Conservation (phyloP, 2,888 invertebrate genomes). For the Troilus luridus region DNA sequence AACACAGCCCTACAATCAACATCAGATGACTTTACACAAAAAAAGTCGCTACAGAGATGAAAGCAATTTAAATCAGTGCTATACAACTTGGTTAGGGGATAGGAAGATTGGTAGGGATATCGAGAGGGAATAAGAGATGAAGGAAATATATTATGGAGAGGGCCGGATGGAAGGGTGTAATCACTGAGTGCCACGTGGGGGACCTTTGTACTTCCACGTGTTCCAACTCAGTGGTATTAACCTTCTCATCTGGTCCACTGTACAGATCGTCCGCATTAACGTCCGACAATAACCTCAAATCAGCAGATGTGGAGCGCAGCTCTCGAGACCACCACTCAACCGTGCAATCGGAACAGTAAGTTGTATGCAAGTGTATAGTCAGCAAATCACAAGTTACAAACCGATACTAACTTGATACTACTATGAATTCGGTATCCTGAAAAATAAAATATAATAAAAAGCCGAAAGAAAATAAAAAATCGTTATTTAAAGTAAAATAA, state of each 20-base stretch:
- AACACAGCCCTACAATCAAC: not conserved
- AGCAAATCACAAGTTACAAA: not conserved
- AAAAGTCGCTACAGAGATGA: not conserved
- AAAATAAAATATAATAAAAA: too few species aligned
- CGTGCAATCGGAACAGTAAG: too few species aligned
- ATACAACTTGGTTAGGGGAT: not conserved
- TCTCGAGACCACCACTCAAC: not conserved
- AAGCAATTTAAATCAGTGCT: slow-evolving; percentile 26
- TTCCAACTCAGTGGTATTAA: slow-evolving; percentile 14
- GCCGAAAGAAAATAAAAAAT: not conserved
- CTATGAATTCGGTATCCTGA: not conserved
- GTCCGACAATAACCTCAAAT: slow-evolving; percentile 5
- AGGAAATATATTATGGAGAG: slow-evolving; percentile 26
- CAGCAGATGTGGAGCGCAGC: not conserved
- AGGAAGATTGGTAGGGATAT: not conserved
- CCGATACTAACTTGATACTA: not conserved
- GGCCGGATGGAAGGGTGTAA: not conserved
- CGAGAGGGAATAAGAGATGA: slow-evolving; percentile 36
- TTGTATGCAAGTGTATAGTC: not conserved
- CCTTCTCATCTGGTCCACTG: not conserved
- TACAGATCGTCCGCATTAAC: not conserved
- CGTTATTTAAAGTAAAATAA: not conserved
- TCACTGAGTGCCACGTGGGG: not conserved
- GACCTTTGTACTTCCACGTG: not conserved
- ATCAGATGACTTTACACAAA: not conserved